Conservation (phyloP, 2,888 invertebrate species). For the Chrysodeixis includens region DNA sequence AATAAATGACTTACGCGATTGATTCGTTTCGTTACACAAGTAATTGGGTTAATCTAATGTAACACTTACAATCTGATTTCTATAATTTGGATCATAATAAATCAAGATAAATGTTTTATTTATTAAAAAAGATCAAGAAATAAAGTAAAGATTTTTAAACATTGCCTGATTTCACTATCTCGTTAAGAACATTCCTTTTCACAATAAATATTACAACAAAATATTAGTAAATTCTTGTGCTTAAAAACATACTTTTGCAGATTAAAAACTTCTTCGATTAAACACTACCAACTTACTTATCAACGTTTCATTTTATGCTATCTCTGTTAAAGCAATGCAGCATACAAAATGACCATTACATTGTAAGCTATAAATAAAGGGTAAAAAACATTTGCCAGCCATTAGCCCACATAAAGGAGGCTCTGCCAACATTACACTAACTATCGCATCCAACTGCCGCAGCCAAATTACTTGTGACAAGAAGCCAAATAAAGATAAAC, state of each 20-base stretch:
- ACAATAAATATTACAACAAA: too few species aligned
- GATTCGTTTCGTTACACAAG: slow-evolving; percentile 10
- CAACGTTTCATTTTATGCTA: too few species aligned
- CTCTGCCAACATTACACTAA: slow-evolving; percentile 65
- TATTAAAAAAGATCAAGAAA: too few species aligned
- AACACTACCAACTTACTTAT: too few species aligned
- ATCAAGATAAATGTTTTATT: too few species aligned
- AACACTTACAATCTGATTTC: neutral
- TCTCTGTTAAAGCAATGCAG: neutral
- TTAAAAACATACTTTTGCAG: too few species aligned
- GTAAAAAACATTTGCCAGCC: slow-evolving; percentile 13
- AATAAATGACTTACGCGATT: slow-evolving; percentile 20
- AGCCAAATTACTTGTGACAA: slow-evolving; percentile 71
- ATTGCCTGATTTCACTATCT: too few species aligned
- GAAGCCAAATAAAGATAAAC: slow-evolving; percentile 70
- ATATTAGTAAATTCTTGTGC: too few species aligned
- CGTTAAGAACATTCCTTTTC: too few species aligned
- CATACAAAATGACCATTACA: neutral
- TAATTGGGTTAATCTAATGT: neutral
- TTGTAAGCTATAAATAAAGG: neutral
- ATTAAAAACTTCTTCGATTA: too few species aligned
- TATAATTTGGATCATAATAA: neutral
- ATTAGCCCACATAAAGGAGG: slow-evolving; percentile 34
- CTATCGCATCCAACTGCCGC: slow-evolving; percentile 46
- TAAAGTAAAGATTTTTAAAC: too few species aligned